Evolutionary conservation across 2,113 vertebrate species (phyloP), one percentile per base, ranked within the genome.

Genomic region (Acinonyx jubatus): DNA sequence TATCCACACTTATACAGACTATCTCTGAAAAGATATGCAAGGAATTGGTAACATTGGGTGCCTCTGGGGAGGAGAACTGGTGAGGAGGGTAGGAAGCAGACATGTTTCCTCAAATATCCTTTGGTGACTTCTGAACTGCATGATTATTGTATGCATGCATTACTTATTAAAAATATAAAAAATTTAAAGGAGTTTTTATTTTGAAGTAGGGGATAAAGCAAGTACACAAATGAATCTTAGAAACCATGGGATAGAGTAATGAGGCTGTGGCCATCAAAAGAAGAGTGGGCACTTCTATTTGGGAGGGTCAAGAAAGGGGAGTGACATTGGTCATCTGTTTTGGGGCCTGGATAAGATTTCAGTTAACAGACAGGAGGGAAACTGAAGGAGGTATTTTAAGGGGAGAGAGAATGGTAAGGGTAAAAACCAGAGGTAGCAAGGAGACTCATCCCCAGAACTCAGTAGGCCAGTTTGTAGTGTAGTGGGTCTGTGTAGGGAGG

Each of bases 171-270:
- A 84, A 92, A 36, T 33, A 78, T 63, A 91, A 88, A 36, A 38
- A 50, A 12, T 57, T 41, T n/a, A 74, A 84, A 87, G 29, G 16
- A 73, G 36, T 0, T 83, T 96, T 89, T 23, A 92, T 63, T 94
- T 96, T 90, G 21, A 80, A 89, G 88, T 84, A 65, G 36, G 91
- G 7, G 36, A 68, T 33, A 91, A 94, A 96, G 31, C 13, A 97
- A 91, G 89, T 4, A 71, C 16, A 68, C 19, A 97, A 65, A 38
- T 33, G 14, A 73, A 82, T 65, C 76, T 82, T 97, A 71, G 55
- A 88, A 29, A 76, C 45, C 23, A 11, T 31, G 14, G 0, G 71
- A 16, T 31, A 41, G 82, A 84, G 29, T 63, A 52, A 25, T 33
- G 13, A 86, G 61, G 13, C 25, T 74, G 79, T 61, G 69, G 36